A percentile compares a stretch with the other conserved stretches of the same genome.
phyloP scores from a whole-genome alignment of 2,888 invertebrate species.

The Alviniconcha strummeri region DNA sequence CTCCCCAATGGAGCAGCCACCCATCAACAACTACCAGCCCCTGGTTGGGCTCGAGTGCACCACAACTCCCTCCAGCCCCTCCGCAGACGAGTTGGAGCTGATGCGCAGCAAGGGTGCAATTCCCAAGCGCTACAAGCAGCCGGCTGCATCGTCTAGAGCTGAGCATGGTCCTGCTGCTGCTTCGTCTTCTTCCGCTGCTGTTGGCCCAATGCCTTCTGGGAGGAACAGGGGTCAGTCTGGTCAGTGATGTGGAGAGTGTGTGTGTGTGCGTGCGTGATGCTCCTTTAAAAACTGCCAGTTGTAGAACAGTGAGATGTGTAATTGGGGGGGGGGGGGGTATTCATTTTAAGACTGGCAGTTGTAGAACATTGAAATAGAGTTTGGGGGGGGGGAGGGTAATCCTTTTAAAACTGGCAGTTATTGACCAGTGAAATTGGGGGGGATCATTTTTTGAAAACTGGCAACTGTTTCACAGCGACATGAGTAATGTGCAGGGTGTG shows the following conservation, averaged over 20 bases:
- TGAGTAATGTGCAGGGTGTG: no score
- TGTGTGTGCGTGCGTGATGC: neutral
- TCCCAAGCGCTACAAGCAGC: conserved; percentile 54
- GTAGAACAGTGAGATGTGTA: no score
- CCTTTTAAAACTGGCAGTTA: no score
- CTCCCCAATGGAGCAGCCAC: conserved; percentile 32
- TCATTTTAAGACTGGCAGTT: no score
- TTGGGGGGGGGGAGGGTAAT: no score
- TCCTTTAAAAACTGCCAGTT: no score
- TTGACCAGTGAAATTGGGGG: no score
- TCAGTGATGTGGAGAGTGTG: neutral
- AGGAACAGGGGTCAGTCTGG: conserved; percentile 29
- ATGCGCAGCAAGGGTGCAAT: conserved; percentile 66
- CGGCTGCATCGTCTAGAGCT: neutral
- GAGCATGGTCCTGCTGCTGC: neutral
- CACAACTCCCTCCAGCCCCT: conserved; percentile 57
- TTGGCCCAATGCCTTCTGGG: neutral
- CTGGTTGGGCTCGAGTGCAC: conserved; percentile 51
- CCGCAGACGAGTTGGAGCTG: conserved; percentile 58
- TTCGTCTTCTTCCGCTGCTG: neutral
- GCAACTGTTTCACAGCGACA: no score
- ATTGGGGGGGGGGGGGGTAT: no score
- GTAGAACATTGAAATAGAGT: no score
- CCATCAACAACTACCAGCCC: conserved; percentile 37
- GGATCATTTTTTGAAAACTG: no score